These are phyloP conservation scores for Pelvicachromis taeniatus DNA, from an alignment of 2,113 vertebrate species.

Conservation along the genomic window DNA sequence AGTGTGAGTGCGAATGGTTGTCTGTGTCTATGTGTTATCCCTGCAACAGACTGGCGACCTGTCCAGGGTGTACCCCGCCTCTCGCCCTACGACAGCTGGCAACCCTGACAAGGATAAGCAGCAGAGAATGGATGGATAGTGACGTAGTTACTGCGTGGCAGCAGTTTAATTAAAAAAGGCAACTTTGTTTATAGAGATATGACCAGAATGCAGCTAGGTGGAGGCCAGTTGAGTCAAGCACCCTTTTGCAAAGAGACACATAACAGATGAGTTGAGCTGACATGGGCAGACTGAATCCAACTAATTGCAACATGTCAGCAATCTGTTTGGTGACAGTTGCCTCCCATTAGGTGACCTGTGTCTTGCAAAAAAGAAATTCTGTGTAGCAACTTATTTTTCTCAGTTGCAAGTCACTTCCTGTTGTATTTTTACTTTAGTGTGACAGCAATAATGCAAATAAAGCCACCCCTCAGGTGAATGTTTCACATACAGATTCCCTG, in stretches of 20 bases:
- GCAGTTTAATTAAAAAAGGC: background rate
- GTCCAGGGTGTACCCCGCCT: too few species aligned
- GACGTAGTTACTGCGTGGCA: background rate
- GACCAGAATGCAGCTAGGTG: fast-evolving
- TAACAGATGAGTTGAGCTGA: background rate
- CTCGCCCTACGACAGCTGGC: too few species aligned
- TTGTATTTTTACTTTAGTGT: background rate
- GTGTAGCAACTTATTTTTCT: background rate
- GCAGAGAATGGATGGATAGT: too few species aligned
- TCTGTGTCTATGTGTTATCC: too few species aligned
- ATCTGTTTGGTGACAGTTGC: background rate
- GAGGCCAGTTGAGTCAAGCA: background rate
- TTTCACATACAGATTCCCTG: background rate
- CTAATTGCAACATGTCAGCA: background rate
- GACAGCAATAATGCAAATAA: background rate
- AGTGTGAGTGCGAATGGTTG: too few species aligned
- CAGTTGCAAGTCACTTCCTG: background rate
- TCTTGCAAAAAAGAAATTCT: background rate
- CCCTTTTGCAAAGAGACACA: background rate
- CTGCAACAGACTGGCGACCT: too few species aligned
- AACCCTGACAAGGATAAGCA: too few species aligned
- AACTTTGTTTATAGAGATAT: background rate
- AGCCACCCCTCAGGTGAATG: background rate
- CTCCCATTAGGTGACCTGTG: background rate
- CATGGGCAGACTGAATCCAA: background rate